Evolutionary conservation across 2,888 invertebrate genomes (phyloP).

Genomic region (Hypselothyrea guttata): DNA sequence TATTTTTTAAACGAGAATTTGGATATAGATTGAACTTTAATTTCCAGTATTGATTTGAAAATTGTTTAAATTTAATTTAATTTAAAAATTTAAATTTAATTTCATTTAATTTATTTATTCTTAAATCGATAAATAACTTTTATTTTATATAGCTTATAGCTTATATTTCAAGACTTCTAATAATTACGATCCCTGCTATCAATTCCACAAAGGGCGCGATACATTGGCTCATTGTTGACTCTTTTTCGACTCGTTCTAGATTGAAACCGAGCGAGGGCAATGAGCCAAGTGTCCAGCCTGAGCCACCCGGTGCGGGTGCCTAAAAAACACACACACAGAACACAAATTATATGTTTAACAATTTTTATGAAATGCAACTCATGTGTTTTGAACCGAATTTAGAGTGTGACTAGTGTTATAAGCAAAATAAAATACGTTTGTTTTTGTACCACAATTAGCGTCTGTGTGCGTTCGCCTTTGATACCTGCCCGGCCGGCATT

Average conservation of each 20-base stretch:
- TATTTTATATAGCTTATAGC: too few species aligned
- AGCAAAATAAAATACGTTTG: conserved; percentile 42
- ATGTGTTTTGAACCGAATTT: conserved; percentile 46
- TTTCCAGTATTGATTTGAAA: too few species aligned
- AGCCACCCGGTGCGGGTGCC: conserved; percentile 14
- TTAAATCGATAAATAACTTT: too few species aligned
- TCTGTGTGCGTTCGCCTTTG: conserved; percentile 91
- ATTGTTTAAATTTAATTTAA: too few species aligned
- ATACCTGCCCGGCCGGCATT: conserved; percentile 90
- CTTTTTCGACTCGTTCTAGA: conserved; percentile 75
- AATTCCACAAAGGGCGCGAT: conserved; percentile 17
- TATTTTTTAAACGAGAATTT: too few species aligned
- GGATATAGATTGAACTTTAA: too few species aligned
- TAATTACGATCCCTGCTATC: too few species aligned
- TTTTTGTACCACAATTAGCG: conserved; percentile 83
- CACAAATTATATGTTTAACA: conserved; percentile 3
- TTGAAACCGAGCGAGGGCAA: conserved; percentile 71
- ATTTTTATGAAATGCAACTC: conserved; percentile 21
- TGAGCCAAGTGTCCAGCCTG: conserved; percentile 58
- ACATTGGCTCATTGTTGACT: conserved; percentile 74
- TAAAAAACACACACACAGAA: conserved; percentile 2
- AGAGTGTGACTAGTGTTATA: conserved; percentile 64
- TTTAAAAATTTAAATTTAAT: too few species aligned
- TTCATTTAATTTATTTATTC: too few species aligned
- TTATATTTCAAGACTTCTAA: too few species aligned